phyloP scores from a whole-genome alignment of 2,113 vertebrate species.

The Proterorhinus semilunaris region DNA sequence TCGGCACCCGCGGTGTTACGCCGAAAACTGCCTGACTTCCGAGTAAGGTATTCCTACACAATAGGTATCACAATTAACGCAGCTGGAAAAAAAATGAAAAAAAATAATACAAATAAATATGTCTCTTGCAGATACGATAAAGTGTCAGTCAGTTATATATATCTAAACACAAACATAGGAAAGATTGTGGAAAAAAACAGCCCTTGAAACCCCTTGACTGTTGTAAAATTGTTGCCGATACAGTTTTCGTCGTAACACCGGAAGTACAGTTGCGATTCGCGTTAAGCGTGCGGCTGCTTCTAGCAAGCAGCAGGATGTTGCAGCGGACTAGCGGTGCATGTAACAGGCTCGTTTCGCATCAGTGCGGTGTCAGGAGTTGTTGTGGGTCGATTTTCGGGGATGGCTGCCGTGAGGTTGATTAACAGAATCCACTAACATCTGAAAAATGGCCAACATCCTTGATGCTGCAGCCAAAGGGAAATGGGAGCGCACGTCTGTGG shows the following conservation, averaged over 20 bases:
- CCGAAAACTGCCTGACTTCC: too few relatives aligned
- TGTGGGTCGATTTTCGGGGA: conserved; percentile 36
- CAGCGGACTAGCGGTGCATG: conserved; percentile 33
- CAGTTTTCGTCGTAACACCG: conserved; percentile 1
- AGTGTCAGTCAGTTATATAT: too few relatives aligned
- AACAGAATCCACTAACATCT: conserved; percentile 35
- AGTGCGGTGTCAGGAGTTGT: conserved; percentile 9
- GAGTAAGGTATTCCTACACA: too few relatives aligned
- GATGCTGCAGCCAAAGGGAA: conserved; percentile 78
- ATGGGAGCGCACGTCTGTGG: conserved; percentile 81
- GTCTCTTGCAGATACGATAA: too few relatives aligned
- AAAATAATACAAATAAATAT: too few relatives aligned
- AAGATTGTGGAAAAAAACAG: too few relatives aligned
- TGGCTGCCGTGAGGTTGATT: conserved; percentile 47
- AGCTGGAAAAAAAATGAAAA: too few relatives aligned
- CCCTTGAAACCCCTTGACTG: too few relatives aligned
- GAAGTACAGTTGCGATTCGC: conserved; percentile 1
- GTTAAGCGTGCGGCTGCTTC: rapidly evolving
- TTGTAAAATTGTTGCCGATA: too few relatives aligned
- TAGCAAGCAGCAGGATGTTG: conserved; percentile 61
- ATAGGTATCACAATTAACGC: too few relatives aligned
- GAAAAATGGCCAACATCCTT: conserved; percentile 84
- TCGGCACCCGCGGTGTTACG: too few relatives aligned
- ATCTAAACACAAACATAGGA: too few relatives aligned
- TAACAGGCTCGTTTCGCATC: conserved; percentile 25